phyloP scores from a whole-genome alignment of 2,888 invertebrate species.

The Cryptus armator region DNA sequence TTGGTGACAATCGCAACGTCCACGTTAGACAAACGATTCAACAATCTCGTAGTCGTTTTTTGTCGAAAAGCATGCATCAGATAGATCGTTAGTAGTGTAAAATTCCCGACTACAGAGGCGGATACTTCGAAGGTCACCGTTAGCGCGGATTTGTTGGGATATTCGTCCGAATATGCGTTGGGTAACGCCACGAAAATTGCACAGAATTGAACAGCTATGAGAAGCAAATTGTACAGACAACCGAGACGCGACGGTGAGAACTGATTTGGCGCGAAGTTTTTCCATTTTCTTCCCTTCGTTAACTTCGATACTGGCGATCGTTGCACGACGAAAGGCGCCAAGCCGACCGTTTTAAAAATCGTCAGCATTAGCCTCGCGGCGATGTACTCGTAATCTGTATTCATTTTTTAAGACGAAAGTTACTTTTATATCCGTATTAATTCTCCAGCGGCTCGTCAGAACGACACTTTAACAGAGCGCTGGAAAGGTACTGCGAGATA shows the following conservation, averaged over 20 bases:
- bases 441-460: not conserved
- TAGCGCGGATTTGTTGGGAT: not conserved
- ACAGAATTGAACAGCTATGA: not conserved
- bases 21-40: conserved; percentile 29
- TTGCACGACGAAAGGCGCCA: conserved; percentile 23
- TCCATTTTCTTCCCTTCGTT: not conserved
- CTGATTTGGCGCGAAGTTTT: not conserved
- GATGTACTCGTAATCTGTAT: not conserved
- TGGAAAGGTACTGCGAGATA: too few species aligned
- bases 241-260: not conserved
- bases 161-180: not conserved
- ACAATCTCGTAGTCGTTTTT: not conserved
- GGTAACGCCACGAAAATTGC: not conserved
- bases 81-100: conserved; percentile 1
- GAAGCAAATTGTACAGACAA: not conserved
- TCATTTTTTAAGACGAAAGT: not conserved
- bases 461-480: too few species aligned
- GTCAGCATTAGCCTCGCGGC: not conserved
- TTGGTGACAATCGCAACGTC: not conserved
- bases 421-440: not conserved
- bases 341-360: conserved; percentile 6
- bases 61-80: not conserved
- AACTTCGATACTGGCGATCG: not conserved
- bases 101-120: not conserved
- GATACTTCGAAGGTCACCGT: conserved; percentile 22